A percentile compares a stretch with the other conserved stretches of the same genome.
Evolutionary conservation across 2,113 vertebrate genomes (phyloP).

Genomic region (Chinchilla lanigera): DNA sequence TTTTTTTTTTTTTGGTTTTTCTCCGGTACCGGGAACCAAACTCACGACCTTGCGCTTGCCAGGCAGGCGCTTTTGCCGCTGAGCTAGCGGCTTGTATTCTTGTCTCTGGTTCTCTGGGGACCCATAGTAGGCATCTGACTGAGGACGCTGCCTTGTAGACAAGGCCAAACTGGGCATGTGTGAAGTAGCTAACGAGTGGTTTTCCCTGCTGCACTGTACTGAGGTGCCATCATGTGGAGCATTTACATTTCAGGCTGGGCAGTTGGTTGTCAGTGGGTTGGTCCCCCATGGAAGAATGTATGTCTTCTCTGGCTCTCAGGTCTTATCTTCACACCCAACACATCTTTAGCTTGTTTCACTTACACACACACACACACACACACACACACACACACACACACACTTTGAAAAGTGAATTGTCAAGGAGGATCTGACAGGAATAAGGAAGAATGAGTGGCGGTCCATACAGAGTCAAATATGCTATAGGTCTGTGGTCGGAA

Average conservation of each 20-base stretch:
- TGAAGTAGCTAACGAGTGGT: no score
- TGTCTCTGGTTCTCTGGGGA: not conserved
- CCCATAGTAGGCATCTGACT: not conserved
- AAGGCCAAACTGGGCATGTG: not conserved
- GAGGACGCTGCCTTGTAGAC: not conserved
- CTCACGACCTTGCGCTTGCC: no score
- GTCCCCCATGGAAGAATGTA: not conserved
- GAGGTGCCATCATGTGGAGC: rapidly evolving
- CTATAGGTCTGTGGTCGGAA: not conserved
- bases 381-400: not conserved
- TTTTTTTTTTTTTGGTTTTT: no score
- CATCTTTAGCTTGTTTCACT: not conserved
- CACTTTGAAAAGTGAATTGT: not conserved
- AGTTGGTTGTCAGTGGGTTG: not conserved
- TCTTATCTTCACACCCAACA: not conserved
- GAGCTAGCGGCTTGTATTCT: not conserved
- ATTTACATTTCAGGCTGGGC: not conserved
- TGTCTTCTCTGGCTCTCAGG: not conserved
- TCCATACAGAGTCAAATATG: not conserved
- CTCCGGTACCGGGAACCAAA: no score
- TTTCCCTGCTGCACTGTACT: not conserved
- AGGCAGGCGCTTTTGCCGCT: no score
- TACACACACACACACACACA: not conserved
- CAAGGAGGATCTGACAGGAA: not conserved
- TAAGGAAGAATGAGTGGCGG: not conserved